phyloP scores from a whole-genome alignment of 2,797 vertebrate species.

The Melanotaenia maccullochi region DNA sequence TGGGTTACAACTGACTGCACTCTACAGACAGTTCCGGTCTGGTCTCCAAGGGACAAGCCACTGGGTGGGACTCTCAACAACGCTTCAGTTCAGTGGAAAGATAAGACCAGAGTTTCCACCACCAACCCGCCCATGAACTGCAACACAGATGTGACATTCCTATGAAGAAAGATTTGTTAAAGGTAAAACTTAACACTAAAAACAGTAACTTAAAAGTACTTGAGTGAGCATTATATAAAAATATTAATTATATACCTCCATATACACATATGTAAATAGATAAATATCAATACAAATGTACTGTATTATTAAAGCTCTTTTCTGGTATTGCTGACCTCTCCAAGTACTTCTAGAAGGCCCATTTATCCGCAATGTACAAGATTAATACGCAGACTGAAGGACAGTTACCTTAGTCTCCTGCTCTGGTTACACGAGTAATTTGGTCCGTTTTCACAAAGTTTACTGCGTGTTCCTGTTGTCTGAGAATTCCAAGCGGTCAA shows the following conservation, averaged over 20 bases:
- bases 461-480: too few species aligned
- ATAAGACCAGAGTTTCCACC: conserved; percentile 61
- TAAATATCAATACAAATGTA: not conserved
- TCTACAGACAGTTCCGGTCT: conserved; percentile 51
- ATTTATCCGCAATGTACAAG: too few species aligned
- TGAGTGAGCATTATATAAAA: too few species aligned
- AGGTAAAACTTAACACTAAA: not conserved
- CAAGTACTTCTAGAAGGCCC: not conserved
- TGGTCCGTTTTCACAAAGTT: too few species aligned
- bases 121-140: not conserved
- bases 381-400: too few species aligned
- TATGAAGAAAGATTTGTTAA: not conserved
- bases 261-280: too few species aligned
- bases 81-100: conserved; percentile 48
- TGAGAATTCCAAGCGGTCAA: too few species aligned
- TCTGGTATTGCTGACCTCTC: too few species aligned
- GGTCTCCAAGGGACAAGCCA: conserved; percentile 34
- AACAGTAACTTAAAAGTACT: too few species aligned
- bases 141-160: not conserved
- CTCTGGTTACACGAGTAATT: too few species aligned
- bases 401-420: too few species aligned
- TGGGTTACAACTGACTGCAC: conserved; percentile 11
- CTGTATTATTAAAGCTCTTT: too few species aligned
- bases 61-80: conserved; percentile 62
- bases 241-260: not conserved